Conservation (phyloP, 1,140 invertebrate species). For the Drosophila murphyi region DNA sequence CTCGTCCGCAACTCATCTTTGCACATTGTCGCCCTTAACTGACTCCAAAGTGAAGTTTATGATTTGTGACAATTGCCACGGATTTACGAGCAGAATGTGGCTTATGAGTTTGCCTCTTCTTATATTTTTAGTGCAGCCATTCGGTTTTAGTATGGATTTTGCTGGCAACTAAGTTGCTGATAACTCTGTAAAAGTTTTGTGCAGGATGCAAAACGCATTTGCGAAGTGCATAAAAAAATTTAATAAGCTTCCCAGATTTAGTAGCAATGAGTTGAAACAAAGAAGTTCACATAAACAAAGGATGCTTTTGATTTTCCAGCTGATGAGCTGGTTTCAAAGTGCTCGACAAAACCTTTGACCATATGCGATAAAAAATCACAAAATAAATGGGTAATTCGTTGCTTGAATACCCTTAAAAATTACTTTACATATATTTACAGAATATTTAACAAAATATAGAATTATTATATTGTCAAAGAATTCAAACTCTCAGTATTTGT, state of each 20-base stretch:
- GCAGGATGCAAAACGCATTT: conserved; percentile 45
- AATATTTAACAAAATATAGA: too few relatives aligned
- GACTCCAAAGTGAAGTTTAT: conserved; percentile 56
- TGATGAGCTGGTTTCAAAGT: conserved; percentile 67
- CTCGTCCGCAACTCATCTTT: conserved; percentile 20
- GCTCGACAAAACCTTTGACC: conserved; percentile 63
- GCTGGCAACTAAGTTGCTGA: conserved; percentile 61
- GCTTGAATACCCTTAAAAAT: conserved; percentile 15
- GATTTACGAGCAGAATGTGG: conserved; percentile 42
- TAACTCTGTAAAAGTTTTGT: conserved; percentile 65
- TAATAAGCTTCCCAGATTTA: conserved; percentile 60
- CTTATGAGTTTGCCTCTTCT: not conserved
- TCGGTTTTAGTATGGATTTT: conserved; percentile 23
- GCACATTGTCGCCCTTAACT: conserved; percentile 46
- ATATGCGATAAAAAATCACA: conserved; percentile 66
- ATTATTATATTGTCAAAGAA: too few relatives aligned
- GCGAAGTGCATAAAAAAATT: conserved; percentile 65
- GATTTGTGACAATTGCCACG: conserved; percentile 38
- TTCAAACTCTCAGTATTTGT: too few relatives aligned
- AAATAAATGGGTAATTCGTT: not conserved
- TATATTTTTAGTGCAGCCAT: conserved; percentile 15
- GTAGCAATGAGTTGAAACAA: conserved; percentile 60
- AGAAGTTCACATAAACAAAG: conserved; percentile 57
- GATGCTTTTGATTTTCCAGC: conserved; percentile 75
- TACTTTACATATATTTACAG: not conserved